phyloP scores from a whole-genome alignment of 2,113 vertebrate species.

The Melanostigma gelatinosum region DNA sequence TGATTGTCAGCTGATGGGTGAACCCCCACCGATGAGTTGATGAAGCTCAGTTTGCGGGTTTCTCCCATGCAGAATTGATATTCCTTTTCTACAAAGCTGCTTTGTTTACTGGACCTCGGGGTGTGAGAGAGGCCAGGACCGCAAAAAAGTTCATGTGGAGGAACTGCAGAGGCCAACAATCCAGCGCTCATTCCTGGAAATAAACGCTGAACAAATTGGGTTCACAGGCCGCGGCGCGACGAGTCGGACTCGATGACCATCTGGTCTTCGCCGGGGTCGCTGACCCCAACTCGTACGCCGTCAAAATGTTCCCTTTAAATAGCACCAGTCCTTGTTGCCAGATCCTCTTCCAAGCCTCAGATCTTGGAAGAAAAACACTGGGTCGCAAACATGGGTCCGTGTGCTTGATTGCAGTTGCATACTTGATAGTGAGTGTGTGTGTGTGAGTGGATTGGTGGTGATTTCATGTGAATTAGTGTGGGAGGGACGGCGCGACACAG shows the following conservation, averaged over 20 bases:
- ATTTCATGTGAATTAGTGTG: constrained; percentile 36
- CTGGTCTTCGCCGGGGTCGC: constrained; percentile 35
- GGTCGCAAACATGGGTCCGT: constrained; percentile 40
- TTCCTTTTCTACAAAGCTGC: not conserved
- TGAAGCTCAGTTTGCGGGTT: not conserved
- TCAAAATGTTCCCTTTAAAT: constrained; percentile 41
- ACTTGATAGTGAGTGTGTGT: not conserved
- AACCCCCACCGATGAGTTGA: not conserved
- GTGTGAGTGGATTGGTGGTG: constrained; percentile 26
- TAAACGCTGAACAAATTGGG: constrained; percentile 22
- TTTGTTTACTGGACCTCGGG: not conserved
- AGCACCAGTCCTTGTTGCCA: constrained; percentile 16
- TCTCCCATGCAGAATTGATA: not conserved
- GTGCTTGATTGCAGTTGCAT: constrained; percentile 45
- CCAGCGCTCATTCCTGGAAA: constrained; percentile 25
- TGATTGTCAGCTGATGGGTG: not conserved
- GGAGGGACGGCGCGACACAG: not conserved
- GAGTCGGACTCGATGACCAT: constrained; percentile 48
- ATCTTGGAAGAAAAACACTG: constrained; percentile 42
- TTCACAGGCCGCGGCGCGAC: constrained; percentile 20
- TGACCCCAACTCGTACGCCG: constrained; percentile 45
- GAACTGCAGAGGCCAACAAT: constrained; percentile 28
- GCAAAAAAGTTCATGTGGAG: constrained; percentile 12
- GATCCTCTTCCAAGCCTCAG: constrained; percentile 19
- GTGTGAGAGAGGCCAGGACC: constrained; percentile 7